Percentiles rank a stretch among this genome's conserved stretches.
Conservation (phyloP, 2,113 vertebrate genomes). For the Myxocyprinus asiaticus region DNA sequence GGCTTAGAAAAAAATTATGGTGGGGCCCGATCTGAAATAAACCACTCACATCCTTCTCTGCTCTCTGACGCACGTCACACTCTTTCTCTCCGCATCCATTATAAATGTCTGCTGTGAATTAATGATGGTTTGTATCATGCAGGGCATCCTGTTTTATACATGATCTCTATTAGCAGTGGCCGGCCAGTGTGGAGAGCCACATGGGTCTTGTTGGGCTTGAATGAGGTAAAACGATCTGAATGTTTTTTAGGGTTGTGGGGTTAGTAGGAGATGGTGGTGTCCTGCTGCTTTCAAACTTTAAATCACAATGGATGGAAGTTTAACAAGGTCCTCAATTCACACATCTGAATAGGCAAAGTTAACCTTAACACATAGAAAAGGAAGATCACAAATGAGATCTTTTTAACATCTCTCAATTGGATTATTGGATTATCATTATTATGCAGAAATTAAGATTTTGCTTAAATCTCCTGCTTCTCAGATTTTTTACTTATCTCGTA, state of each 20-base stretch:
- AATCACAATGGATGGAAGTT: neutral
- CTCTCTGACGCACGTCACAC: slow-evolving; percentile 13
- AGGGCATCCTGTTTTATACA: slow-evolving; percentile 52
- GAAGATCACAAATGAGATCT: too few species aligned
- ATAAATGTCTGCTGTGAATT: slow-evolving; percentile 61
- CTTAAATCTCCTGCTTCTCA: too few species aligned
- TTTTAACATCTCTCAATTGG: too few species aligned
- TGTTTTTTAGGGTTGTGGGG: slow-evolving; percentile 22
- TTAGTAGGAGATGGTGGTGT: neutral
- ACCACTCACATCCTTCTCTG: slow-evolving; percentile 27
- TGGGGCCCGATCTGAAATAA: slow-evolving; percentile 9
- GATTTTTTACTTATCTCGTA: too few species aligned
- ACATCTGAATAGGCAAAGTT: too few species aligned
- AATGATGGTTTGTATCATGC: slow-evolving; percentile 58
- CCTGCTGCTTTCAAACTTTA: slow-evolving; percentile 20
- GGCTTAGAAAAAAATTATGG: neutral
- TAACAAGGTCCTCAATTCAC: too few species aligned
- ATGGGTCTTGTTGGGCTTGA: slow-evolving; percentile 3
- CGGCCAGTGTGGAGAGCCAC: slow-evolving; percentile 9
- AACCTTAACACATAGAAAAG: too few species aligned
- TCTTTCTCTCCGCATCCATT: slow-evolving; percentile 57
- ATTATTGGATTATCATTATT: too few species aligned
- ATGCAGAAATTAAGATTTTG: too few species aligned
- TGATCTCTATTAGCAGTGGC: slow-evolving; percentile 37
- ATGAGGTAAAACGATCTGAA: slow-evolving; percentile 22